A percentile compares a stretch with the other conserved stretches of the same genome.
phyloP scores from a whole-genome alignment of 2,797 vertebrate genomes.

The Bradypodion pumilum region DNA sequence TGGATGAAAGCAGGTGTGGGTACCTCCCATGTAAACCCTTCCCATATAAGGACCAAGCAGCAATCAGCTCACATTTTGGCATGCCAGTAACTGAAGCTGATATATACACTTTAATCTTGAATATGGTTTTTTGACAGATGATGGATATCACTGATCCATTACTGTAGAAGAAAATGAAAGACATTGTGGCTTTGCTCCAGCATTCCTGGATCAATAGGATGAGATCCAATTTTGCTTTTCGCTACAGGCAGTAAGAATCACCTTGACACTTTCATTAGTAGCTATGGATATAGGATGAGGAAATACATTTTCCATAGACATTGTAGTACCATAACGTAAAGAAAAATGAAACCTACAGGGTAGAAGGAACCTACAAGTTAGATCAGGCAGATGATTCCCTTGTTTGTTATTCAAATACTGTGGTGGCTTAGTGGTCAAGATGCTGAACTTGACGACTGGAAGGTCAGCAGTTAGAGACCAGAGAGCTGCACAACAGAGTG shows the following conservation, averaged over 20 bases:
- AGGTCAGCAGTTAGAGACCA: no score
- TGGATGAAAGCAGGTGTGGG: neutral
- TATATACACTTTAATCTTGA: slow-evolving; percentile 66
- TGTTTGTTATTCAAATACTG: neutral
- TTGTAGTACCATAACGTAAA: slow-evolving; percentile 25
- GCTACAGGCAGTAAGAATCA: slow-evolving; percentile 55
- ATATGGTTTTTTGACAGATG: slow-evolving; percentile 66
- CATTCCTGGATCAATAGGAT: slow-evolving; percentile 62
- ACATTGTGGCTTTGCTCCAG: slow-evolving; percentile 42
- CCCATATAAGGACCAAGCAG: neutral
- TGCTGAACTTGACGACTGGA: no score
- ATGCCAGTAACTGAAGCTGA: slow-evolving; percentile 55
- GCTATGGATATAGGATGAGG: neutral
- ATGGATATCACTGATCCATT: slow-evolving; percentile 68
- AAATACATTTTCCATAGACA: neutral
- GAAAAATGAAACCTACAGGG: slow-evolving; percentile 23
- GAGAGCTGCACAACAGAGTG: no score
- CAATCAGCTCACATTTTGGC: slow-evolving; percentile 47
- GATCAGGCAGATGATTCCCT: neutral
- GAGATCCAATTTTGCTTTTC: slow-evolving; percentile 64
- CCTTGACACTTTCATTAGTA: slow-evolving; percentile 68
- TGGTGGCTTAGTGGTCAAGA: no score
- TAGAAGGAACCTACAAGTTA: neutral
- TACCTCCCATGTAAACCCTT: neutral
- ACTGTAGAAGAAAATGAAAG: slow-evolving; percentile 67